Evolutionary conservation across 2,113 vertebrate genomes (phyloP).

Genomic region (Varanus salvator): DNA sequence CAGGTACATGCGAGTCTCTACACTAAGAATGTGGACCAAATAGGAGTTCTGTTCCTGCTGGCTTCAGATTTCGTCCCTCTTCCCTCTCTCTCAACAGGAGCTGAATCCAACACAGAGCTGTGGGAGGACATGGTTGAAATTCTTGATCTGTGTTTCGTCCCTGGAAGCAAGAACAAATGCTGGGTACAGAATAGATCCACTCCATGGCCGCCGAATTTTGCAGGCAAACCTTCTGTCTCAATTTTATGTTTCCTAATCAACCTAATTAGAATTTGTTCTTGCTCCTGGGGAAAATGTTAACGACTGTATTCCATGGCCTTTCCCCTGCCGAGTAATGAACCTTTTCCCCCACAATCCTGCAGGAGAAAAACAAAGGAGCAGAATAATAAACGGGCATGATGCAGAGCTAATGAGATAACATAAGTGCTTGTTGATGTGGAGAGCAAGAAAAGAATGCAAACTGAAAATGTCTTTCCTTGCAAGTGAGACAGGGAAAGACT

Average conservation of each 20-base stretch:
- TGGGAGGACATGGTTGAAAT: background rate
- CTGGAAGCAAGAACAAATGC: constrained; percentile 2
- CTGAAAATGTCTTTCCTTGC: background rate
- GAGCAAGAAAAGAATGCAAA: background rate
- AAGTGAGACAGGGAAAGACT: too few relatives aligned
- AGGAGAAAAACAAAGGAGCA: background rate
- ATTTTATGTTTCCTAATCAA: constrained; percentile 53
- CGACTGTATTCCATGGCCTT: background rate
- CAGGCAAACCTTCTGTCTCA: constrained; percentile 48
- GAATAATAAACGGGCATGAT: background rate
- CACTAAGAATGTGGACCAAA: background rate
- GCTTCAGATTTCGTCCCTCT: background rate
- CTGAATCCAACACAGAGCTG: background rate
- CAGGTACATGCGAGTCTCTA: background rate
- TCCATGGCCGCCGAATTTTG: constrained; percentile 49
- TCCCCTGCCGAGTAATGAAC: constrained; percentile 8
- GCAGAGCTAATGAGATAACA: background rate
- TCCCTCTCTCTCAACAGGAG: background rate
- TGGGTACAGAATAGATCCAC: constrained; percentile 40
- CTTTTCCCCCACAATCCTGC: background rate
- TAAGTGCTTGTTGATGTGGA: background rate
- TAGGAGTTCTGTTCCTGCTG: background rate
- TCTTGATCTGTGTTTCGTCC: constrained; percentile 18
- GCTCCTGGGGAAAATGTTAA: constrained; percentile 26
- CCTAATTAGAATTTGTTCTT: constrained; percentile 13